Evolutionary conservation across 2,113 vertebrate species (phyloP), one percentile per base, ranked within the genome.

Genomic region (Steatornis caripensis): DNA sequence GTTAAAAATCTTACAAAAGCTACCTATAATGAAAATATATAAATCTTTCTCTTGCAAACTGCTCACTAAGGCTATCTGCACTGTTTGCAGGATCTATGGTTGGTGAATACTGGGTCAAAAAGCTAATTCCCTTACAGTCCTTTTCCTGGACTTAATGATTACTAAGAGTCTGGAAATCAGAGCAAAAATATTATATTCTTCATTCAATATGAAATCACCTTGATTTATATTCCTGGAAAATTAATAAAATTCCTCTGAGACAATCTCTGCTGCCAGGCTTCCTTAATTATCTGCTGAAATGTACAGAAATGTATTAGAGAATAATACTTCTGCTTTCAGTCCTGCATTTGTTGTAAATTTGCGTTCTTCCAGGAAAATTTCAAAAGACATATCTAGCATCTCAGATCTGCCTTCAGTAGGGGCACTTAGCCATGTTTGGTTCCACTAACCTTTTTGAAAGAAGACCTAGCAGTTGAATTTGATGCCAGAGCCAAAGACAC

Each of bases 221-320:
- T 95, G 77, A 94, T 95, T 92, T 93, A 89, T 89, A 86, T 30
- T 85, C 83, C 37, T 91, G 72, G 37, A 93, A 95, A 90, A 94
- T 90, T 90, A 95, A 86, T 86, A 84, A 94, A 93, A 89, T 75
- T 90, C 57, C 86, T 89, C 53, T 76, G 65, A 93, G 65, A 45
- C 61, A 71, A 6, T 27, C n/a, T 92, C 26, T 89, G 60, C 43
- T 66, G 88, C 64, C 85, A 90, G 68, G 43, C 65, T 92, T 88
- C 46, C 76, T 68, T 66, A 85, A 87, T 86, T 89, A 68, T 84
- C 84, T 95, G 77, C 86, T 97, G 94, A 91, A 24, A 61, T 79
- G 58, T 61, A 65, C 77, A 89, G 45, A 96, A 96, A 76, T 30
- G 18, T 71, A 64, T 70, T 68, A 79, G 41, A 81, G 86, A 89